Evolutionary conservation across 1,140 invertebrate genomes (phyloP), one percentile per base, ranked within the genome.

Genomic region (Elymnias hypermnestra): DNA sequence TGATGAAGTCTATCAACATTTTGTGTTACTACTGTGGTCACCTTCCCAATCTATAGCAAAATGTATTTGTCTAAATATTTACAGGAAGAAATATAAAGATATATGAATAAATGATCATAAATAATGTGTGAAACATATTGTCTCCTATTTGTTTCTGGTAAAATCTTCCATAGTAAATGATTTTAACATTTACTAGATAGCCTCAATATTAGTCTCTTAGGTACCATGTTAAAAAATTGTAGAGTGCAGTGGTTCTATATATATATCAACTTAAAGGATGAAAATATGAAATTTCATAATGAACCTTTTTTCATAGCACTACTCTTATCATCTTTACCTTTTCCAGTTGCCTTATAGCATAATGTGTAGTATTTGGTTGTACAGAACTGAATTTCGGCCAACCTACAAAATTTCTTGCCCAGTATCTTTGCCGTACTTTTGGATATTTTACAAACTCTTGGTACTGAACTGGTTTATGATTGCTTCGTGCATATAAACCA

Each of bases 1-100:
- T 87, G 86, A 83, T 99, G 97, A 5, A 99, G 86, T 45, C 91
- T 90, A 76, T 99, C 98, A 1, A 99, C 97, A 90, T 99, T 99
- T 83, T 99, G 98, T 1, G 98, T 99, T 2, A 99, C 91, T 35
- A 94, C 86, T 29, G 86, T 84, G 51, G 79, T 88, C 2, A 93
- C 71, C 72, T 89, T 90, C 3, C 72, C 83, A 45, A 79, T 45
- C 83, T 87, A 40, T 22, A 52, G 67, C 14, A 36, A 56, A 40
- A 42, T 18, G 38, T 39, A 23, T 7, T 18, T 37, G 14, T 25
- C n/a, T 19, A 1, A 31, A 29, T 29, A 29, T 29, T 29, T 3
- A 13, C 6, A 7, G 3, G 5, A 2, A 6, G 5, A 29, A 12
- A 29, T 2, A 12, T 12, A 25, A 3, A n/a, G n/a, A n/a, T n/a